Evolutionary conservation across 2,797 vertebrate genomes (phyloP), one percentile per base, ranked within the genome.

Genomic region (Dromococcyx pavoninus): DNA sequence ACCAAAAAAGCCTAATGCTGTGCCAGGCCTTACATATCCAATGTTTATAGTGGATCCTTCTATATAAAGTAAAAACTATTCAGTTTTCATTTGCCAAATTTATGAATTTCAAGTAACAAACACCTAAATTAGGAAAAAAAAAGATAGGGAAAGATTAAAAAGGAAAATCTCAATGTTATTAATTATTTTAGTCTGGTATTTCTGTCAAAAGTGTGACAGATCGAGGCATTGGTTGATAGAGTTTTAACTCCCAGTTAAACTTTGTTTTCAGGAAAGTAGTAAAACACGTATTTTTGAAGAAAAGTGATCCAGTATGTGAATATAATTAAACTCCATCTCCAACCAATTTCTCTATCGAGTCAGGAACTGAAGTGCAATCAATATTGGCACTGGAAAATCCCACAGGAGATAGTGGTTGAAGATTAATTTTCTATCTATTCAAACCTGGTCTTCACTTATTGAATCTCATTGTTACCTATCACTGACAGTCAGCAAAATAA

Each of bases 381-480:
- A 97, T 95, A 97, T 76, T 77, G 74, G 92, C 92, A 96, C 32
- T 69, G 61, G 60, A 94, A 96, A 96, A 90, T 95, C 96, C 93
- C 92, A 92, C 19, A 67, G 89, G 96, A 97, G 53, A 94, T 9
- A 82, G 60, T 85, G 57, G 71, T 64, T 83, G 89, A 96, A 97
- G 88, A 97, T 98, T 97, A 95, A 97, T 97, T 97, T 98, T 97
- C 93, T 88, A 91, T 93, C 97, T 95, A 91, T 95, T 97, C 70
- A 91, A 97, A 97, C 86, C 78, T 84, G 33, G 79, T 69, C 92
- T 92, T 94, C 81, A 69, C 65, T 97, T 94, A 95, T 33, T 96
- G 72, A 94, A 96, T 97, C 94, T 95, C 35, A 86, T 85, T 95
- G 77, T 91, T 94, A 94, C 62, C 51, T 54, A 94, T 61, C 65